phyloP scores from a whole-genome alignment of 2,888 invertebrate species.

The Pocota personata region DNA sequence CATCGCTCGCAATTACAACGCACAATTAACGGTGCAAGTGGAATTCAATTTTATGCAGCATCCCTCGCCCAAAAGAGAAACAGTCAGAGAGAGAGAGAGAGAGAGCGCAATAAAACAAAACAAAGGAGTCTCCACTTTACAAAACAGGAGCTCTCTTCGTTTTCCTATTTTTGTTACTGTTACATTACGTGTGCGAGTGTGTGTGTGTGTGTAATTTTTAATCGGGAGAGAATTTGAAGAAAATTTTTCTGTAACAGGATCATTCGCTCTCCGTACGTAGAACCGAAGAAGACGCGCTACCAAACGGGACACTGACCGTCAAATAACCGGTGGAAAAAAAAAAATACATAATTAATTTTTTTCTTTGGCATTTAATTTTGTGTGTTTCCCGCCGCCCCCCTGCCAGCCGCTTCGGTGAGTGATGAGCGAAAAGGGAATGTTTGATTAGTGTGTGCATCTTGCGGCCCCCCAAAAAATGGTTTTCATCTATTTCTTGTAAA shows the following conservation, averaged over 20 bases:
- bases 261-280: constrained; percentile 68
- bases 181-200: constrained; percentile 34
- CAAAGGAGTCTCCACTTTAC: constrained; percentile 20
- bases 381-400: constrained; percentile 10
- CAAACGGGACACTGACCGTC: constrained; percentile 67
- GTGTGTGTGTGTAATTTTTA: constrained; percentile 25
- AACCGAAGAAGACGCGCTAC: constrained; percentile 52
- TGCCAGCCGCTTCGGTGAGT: constrained; percentile 11
- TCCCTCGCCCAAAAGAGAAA: neutral
- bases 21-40: constrained; percentile 14
- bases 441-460: constrained; percentile 27
- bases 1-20: neutral
- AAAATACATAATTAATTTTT: constrained; percentile 7
- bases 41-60: neutral
- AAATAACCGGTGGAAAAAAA: constrained; percentile 60
- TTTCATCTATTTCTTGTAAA: constrained; percentile 19
- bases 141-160: neutral
- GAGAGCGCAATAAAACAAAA: constrained; percentile 3
- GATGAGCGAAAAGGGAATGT: neutral
- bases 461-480: neutral
- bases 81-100: neutral
- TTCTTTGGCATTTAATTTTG: constrained; percentile 13
- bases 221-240: constrained; percentile 39
- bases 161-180: constrained; percentile 8
- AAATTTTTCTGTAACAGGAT: constrained; percentile 65